phyloP scores from a whole-genome alignment of 2,797 vertebrate genomes.

The Lepus oiostolus region DNA sequence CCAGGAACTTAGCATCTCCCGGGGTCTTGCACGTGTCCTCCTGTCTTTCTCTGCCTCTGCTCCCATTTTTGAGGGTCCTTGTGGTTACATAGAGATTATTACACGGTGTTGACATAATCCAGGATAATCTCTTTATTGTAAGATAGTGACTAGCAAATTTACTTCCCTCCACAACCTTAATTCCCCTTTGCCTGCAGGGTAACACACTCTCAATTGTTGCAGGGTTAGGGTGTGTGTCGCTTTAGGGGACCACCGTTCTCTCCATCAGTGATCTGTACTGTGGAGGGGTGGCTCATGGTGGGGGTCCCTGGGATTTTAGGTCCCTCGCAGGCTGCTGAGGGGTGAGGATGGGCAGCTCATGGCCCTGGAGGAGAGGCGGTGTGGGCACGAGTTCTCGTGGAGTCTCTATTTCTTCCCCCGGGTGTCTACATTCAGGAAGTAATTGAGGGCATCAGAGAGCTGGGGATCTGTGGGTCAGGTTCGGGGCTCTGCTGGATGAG shows the following conservation, averaged over 20 bases:
- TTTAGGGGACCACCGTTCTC: background rate
- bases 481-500: background rate
- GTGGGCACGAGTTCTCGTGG: background rate
- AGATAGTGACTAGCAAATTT: constrained; percentile 8
- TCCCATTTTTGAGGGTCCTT: background rate
- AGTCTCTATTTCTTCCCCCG: background rate
- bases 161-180: background rate
- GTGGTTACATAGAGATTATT: background rate
- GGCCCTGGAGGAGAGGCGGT: background rate
- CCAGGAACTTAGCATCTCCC: background rate
- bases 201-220: background rate
- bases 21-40: background rate
- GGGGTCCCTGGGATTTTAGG: constrained; percentile 8
- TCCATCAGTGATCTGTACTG: background rate
- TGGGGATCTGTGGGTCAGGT: background rate
- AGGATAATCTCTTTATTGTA: constrained; percentile 19
- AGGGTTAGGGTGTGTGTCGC: background rate
- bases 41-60: background rate
- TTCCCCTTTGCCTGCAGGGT: background rate
- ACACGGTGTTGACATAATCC: background rate
- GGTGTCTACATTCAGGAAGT: background rate
- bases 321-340: background rate
- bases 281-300: background rate
- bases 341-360: background rate
- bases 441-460: background rate